Percentiles rank a stretch among this genome's conserved stretches.
Conservation (phyloP, 1,140 invertebrate genomes). For the Batillaria attramentaria region DNA sequence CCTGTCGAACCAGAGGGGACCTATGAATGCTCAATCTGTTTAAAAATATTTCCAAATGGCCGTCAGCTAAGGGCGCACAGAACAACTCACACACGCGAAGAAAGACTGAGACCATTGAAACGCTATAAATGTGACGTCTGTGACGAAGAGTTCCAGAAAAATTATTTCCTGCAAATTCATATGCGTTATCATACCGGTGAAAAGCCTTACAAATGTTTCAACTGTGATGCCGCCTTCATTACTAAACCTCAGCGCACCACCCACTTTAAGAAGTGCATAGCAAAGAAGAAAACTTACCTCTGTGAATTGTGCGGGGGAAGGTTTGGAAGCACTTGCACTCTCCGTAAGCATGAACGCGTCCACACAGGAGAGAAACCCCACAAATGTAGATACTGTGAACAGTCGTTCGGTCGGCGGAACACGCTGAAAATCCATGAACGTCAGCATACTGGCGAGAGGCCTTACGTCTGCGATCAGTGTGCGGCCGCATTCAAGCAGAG, state of each 20-base stretch:
- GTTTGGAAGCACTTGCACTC: slow-evolving; percentile 2
- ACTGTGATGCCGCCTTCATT: slow-evolving; percentile 15
- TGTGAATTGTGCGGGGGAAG: slow-evolving; percentile 12
- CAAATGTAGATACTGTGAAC: slow-evolving; percentile 15
- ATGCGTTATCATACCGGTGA: background rate
- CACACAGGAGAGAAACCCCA: slow-evolving; percentile 13
- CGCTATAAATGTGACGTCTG: slow-evolving; percentile 14
- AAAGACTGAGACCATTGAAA: background rate
- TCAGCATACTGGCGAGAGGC: slow-evolving; percentile 27
- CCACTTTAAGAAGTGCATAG: slow-evolving; percentile 12
- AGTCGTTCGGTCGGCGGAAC: slow-evolving; percentile 3
- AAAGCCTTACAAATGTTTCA: background rate
- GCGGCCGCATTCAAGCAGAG: slow-evolving; percentile 2
- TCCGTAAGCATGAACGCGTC: slow-evolving; percentile 2
- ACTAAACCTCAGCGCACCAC: slow-evolving; percentile 13
- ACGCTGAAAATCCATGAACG: slow-evolving; percentile 21
- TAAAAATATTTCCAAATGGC: slow-evolving; percentile 4
- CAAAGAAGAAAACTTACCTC: background rate
- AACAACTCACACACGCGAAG: slow-evolving; percentile 6
- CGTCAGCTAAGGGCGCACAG: background rate
- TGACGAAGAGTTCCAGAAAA: slow-evolving; percentile 19
- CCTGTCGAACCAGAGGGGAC: background rate
- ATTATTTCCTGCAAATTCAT: slow-evolving; percentile 22
- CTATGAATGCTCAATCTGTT: slow-evolving; percentile 10
- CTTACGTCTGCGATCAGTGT: slow-evolving; percentile 32